Base-by-base conservation (phyloP, 2,888 invertebrate species). In the Elysia crispata region DNA sequence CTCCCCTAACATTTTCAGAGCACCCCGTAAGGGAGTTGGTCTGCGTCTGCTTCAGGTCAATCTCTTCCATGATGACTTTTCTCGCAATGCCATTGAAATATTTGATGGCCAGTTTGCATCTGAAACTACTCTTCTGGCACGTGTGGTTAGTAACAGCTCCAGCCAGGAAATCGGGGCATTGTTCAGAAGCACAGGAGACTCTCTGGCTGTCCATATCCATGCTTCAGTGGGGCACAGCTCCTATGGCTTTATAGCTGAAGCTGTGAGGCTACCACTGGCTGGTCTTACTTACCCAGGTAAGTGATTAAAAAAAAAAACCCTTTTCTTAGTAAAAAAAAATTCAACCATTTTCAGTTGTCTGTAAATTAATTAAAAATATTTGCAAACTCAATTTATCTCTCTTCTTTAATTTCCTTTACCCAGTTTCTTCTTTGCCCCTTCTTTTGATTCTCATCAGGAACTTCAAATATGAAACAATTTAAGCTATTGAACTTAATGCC, bases 191-290 rank as follows among this genome's bases (percentile, higher is more conserved):
- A 85, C 85, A 3, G 85, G 85, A n/a, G 84, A 88, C 79, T 84
- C 88, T 0, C 83, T 99, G 85, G 97, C 97, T 87, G 94, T 99
- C 0, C 96, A 97, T 89, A 92, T 99, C 28, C 97, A 98, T 89
- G 98, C 98, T 0, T 98, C 98, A 86, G 98, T 98, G 31, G 98
- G 98, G 0, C 97, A 97, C 41, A 95, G 94, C 94, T 86, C 85
- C 23, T 96, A 98, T 92, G 99, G 99, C 31, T 99, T 99, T 90
- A 96, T 99, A 83, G 99, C 99, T 23, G 99, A 99, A 93, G 95
- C 99, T 75, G 96, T 98, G 0, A 97, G 98, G 0, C 93, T 98
- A 62, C 99, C 99, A 0, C 83, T 89, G 30, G 87, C 91, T 30
- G 90, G 90, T 75, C 84, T 88, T 6, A 88, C 90, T 6, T 89